Base-by-base conservation (phyloP, 2,888 invertebrate species). In the Drosophila kanekoi region DNA sequence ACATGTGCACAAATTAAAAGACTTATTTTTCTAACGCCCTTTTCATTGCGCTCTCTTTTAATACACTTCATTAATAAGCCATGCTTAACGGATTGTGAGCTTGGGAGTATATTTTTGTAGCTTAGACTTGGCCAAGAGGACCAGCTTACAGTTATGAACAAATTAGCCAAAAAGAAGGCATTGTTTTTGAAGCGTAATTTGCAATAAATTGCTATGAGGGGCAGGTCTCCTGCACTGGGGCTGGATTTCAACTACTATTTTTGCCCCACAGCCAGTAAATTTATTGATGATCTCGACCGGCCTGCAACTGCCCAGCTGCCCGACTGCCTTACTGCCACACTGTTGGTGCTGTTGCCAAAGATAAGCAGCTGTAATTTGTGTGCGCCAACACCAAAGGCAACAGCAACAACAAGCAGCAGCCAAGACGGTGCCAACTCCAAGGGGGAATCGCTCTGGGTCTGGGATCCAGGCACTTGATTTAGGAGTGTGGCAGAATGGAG, bases 361-460 rank as follows among this genome's bases (percentile, higher is more conserved):
- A 84, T 84, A 84, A 84, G 87, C 87, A 85, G 83, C 86, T 82
- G 87, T 84, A 84, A 84, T 84, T 84, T 84, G 83, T 84, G 87
- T 85, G 72, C 61, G 75, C 77, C 82, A 82, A 87, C 87, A 87
- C 85, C 87, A 87, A 84, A 68, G 81, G 72, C 77, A 72, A 59
- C 51, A 43, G 54, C 61, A 70, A 44, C 59, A 79, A 32, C 38
- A 66, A 66, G 40, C 51, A 52, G 41, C 49, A 43, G 61, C 51
- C 67, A 83, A 83, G 83, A 84, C 61, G 79, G 20, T 77, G 77
- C 49, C 60, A 73, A 58, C 48, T 75, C 14, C 35, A 56, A 59
- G 64, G 51, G 35, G 52, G 13, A 14, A 20, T 40, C 35, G 37
- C 18, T 37, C 33, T 8, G 47, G 37, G 32, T 53, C 28, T 40